Evolutionary conservation across 2,888 invertebrate species (phyloP).

Genomic region (Anorthoa munda): DNA sequence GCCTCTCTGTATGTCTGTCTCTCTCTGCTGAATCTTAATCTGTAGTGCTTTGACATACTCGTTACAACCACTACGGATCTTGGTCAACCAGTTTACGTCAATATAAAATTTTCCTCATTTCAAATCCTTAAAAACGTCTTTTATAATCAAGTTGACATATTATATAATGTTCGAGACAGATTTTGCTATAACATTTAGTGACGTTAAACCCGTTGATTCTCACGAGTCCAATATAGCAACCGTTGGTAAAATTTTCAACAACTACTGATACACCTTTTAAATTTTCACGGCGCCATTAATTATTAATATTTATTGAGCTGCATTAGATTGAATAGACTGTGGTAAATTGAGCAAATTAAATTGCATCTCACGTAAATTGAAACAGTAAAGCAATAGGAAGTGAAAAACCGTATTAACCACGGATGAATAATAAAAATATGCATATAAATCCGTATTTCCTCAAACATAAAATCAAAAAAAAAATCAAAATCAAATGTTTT

Average conservation of each 20-base stretch:
- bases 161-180: background rate
- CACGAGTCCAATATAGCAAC: too few species aligned
- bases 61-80: background rate
- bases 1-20: too few species aligned
- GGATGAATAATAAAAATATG: too few species aligned
- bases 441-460: conserved; percentile 9
- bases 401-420: too few species aligned
- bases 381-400: background rate
- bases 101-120: conserved; percentile 10
- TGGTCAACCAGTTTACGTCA: conserved; percentile 24
- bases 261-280: background rate
- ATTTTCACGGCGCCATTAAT: background rate
- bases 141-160: conserved; percentile 2
- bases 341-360: background rate
- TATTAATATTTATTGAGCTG: conserved; percentile 15
- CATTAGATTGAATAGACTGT: conserved; percentile 8
- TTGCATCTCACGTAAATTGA: background rate
- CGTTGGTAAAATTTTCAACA: background rate
- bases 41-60: background rate
- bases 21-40: background rate
- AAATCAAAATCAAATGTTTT: too few species aligned
- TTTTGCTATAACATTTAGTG: conserved; percentile 2
- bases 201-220: background rate
- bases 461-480: background rate
- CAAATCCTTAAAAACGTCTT: background rate